Percentiles rank a stretch among this genome's conserved stretches.
Evolutionary conservation across 92 coral and sea anemone genomes (phyloP).

Genomic region (Scolanthus callimorphus): DNA sequence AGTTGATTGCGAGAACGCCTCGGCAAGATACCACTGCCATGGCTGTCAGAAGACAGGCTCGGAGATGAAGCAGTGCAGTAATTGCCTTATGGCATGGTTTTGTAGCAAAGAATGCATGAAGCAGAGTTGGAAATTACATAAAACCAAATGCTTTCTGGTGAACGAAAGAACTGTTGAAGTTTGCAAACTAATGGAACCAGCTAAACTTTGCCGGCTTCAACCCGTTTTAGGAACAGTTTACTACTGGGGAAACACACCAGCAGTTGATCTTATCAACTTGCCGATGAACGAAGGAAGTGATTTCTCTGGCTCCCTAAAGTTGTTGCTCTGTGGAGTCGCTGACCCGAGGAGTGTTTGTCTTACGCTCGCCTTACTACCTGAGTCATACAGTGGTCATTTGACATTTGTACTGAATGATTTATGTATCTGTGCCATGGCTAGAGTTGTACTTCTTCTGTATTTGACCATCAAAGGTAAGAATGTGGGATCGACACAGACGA

Average conservation of each 20-base stretch:
- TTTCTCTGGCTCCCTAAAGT: slow-evolving; percentile 29
- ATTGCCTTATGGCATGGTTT: slow-evolving; percentile 18
- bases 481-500: background rate
- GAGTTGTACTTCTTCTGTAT: slow-evolving; percentile 61
- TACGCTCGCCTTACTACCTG: slow-evolving; percentile 40
- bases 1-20: slow-evolving; percentile 30
- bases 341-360: slow-evolving; percentile 65
- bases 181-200: background rate
- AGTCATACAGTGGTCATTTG: slow-evolving; percentile 29
- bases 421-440: slow-evolving; percentile 58
- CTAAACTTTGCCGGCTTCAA: background rate
- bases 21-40: slow-evolving; percentile 15
- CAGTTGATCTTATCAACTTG: slow-evolving; percentile 66
- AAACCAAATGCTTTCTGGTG: slow-evolving; percentile 12
- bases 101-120: slow-evolving; percentile 19
- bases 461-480: slow-evolving; percentile 55
- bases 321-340: slow-evolving; percentile 75
- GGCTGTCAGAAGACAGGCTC: slow-evolving; percentile 14
- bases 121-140: slow-evolving; percentile 20
- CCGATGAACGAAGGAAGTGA: slow-evolving; percentile 65
- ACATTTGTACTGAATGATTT: slow-evolving; percentile 66
- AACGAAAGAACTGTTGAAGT: background rate
- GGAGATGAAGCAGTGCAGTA: slow-evolving; percentile 19
- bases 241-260: slow-evolving; percentile 82
- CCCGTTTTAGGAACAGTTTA: slow-evolving; percentile 2